Base-by-base conservation (phyloP, 2,113 vertebrate genomes). In the Lophius piscatorius region DNA sequence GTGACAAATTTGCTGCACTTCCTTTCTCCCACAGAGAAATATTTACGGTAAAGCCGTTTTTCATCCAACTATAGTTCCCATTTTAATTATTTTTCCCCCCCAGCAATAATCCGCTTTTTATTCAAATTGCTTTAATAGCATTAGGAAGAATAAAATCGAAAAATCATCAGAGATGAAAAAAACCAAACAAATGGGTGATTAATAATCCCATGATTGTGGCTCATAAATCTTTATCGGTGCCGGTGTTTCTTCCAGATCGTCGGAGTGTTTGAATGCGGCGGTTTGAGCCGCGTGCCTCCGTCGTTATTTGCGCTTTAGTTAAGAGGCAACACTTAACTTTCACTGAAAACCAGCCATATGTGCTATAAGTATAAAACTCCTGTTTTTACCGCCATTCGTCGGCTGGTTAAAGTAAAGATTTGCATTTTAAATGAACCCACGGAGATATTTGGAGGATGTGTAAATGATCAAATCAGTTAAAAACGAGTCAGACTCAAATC, bases 241-340 rank as follows among this genome's bases (percentile, higher is more conserved):
- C 4, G 29, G 33, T 3, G 42, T 44, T 46, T 50, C 44, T 75
- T 75, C 7, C 67, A 76, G 57, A 60, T 38, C 22, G 44, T 38
- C 10, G 22, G 12, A 35, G 23, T 73, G 58, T 64, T 69, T 34
- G 29, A 42, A 18, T 66, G 63, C 18, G 22, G 59, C 44, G 48
- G 46, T 71, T 72, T 60, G 36, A 41, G 22, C 72, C 59, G 52
- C 40, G 56, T 68, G 52, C 34, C 34, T 46, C n/a, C n/a, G n/a
- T 65, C 47, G 24, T 59, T 52, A 52, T 13, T 54, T 31, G 42
- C 18, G 8, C 63, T 20, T 44, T 40, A 49, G 40, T 48, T 57
- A 35, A 51, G 47, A 36, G 57, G 54, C n/a, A 55, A 55, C 48
- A 18, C 38, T 8, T 8, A 46, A 66, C 28, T 41, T 59, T 40